Percentiles rank a stretch among this genome's conserved stretches.
Conservation (phyloP, 1,140 invertebrate species). For the Aphaenogaster rudis region DNA sequence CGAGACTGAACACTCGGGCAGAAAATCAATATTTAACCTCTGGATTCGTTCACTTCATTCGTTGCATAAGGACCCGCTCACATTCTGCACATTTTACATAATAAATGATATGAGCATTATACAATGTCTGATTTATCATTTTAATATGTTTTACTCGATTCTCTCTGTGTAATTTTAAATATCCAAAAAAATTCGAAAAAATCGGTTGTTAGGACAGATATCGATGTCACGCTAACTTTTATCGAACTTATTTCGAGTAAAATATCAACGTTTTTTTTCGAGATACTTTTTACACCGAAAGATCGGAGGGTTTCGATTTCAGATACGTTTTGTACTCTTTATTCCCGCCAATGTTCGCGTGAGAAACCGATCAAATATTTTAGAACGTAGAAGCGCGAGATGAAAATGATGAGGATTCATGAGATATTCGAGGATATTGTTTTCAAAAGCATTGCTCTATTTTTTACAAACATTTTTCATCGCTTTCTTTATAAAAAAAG, state of each 20-base stretch:
- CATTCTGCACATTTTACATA: constrained; percentile 6
- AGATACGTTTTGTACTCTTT: constrained; percentile 23
- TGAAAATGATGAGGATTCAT: constrained; percentile 61
- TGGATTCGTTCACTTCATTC: constrained; percentile 49
- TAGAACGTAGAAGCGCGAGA: constrained; percentile 38
- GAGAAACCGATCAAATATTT: constrained; percentile 38
- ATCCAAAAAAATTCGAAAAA: constrained; percentile 15
- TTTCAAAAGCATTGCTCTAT: constrained; percentile 22
- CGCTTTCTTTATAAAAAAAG: constrained; percentile 16
- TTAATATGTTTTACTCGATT: not conserved
- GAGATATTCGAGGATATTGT: constrained; percentile 28
- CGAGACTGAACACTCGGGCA: constrained; percentile 40
- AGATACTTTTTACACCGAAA: not conserved
- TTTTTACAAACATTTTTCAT: constrained; percentile 18
- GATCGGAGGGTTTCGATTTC: constrained; percentile 12
- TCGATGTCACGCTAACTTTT: not conserved
- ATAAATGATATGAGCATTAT: not conserved
- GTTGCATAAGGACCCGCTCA: constrained; percentile 18
- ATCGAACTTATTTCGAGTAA: not conserved
- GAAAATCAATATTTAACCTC: constrained; percentile 63
- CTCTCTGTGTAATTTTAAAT: not conserved
- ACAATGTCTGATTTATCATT: constrained; percentile 24
- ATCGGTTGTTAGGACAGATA: constrained; percentile 3
- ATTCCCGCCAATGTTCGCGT: not conserved
- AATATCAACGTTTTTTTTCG: not conserved